Percentiles rank a stretch among this genome's conserved stretches.
These are phyloP conservation scores for Moxostoma hubbsi DNA, from an alignment of 2,797 vertebrate species.

Conservation along the genomic window DNA sequence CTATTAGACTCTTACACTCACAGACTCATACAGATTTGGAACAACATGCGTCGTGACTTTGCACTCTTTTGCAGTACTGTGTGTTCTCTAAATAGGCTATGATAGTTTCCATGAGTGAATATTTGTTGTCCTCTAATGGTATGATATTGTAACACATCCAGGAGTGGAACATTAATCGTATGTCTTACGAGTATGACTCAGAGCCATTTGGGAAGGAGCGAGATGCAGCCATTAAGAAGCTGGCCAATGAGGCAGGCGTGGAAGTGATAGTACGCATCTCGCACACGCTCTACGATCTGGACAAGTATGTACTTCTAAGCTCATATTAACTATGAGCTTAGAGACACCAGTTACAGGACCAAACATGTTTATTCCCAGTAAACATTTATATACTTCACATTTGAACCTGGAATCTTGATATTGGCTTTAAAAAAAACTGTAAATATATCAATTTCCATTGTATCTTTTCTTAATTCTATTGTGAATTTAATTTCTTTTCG, in stretches of 20 bases:
- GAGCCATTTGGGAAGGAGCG: conserved; percentile 68
- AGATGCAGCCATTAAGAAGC: conserved; percentile 66
- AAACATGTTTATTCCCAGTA: no score
- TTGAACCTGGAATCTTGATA: no score
- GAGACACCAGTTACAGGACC: no score
- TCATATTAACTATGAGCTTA: no score
- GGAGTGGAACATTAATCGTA: conserved; percentile 66
- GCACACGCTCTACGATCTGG: conserved; percentile 68
- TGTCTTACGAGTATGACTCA: conserved; percentile 68
- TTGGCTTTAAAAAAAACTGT: no score
- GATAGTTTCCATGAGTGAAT: neutral
- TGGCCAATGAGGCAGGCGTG: conserved; percentile 66
- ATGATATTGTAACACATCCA: conserved; percentile 25
- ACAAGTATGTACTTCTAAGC: conserved; percentile 56
- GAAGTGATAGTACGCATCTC: conserved; percentile 65
- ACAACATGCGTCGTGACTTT: neutral
- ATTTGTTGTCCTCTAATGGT: neutral
- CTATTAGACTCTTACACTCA: no score
- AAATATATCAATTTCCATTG: no score
- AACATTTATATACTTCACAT: no score
- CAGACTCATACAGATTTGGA: no score
- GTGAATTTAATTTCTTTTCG: no score
- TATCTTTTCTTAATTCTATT: no score
- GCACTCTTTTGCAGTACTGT: neutral
- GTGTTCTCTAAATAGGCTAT: neutral